phyloP scores from a whole-genome alignment of 2,888 invertebrate species.

The Lasioglossum calceatum region DNA sequence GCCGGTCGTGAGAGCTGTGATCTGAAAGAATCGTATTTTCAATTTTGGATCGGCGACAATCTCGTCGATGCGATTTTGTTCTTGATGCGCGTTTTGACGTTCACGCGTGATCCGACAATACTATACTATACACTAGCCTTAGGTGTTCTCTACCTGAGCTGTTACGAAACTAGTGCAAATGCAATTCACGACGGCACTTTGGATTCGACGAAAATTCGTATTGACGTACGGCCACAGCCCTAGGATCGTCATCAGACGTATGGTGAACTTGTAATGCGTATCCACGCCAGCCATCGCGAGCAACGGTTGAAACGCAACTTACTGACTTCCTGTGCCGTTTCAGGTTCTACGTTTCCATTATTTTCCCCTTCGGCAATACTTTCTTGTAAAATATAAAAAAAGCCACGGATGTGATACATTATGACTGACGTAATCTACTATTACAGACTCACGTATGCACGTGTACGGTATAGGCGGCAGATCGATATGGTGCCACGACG shows the following conservation, averaged over 20 bases:
- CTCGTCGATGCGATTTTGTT: too few relatives aligned
- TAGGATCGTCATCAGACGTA: background rate
- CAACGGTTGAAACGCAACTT: background rate
- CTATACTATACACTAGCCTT: too few relatives aligned
- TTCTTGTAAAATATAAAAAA: background rate
- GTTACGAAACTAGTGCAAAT: background rate
- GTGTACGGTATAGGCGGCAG: background rate
- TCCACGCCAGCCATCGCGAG: background rate
- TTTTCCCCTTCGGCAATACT: background rate
- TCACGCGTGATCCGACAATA: too few relatives aligned
- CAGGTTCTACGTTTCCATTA: background rate
- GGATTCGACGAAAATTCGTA: background rate
- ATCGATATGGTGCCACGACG: background rate
- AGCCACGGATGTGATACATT: background rate
- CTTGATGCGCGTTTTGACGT: too few relatives aligned
- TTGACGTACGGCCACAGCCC: background rate
- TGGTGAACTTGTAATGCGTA: background rate
- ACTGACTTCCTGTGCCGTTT: background rate
- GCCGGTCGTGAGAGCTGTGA: background rate
- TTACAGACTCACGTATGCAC: background rate
- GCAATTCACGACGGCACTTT: background rate
- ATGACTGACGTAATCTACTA: background rate
- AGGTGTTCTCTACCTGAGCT: background rate
- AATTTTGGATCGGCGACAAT: too few relatives aligned
- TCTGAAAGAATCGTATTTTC: background rate